phyloP scores from a whole-genome alignment of 2,888 invertebrate species.

The Hylaea fasciaria region DNA sequence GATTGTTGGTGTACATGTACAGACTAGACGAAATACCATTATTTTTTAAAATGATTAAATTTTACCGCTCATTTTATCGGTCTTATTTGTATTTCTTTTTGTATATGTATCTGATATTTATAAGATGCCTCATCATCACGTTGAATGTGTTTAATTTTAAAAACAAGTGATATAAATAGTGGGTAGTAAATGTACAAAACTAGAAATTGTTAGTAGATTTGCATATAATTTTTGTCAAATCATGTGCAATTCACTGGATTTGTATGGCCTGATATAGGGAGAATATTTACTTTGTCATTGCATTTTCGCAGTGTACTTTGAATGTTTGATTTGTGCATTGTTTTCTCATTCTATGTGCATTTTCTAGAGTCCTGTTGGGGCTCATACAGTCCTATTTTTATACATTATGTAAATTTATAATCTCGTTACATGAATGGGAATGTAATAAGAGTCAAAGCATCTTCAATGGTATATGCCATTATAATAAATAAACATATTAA shows the following conservation, averaged over 20 bases:
- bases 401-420: slow-evolving; percentile 83
- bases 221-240: slow-evolving; percentile 76
- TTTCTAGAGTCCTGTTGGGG: slow-evolving; percentile 71
- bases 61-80: slow-evolving; percentile 62
- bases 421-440: slow-evolving; percentile 78
- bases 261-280: slow-evolving; percentile 63
- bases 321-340: slow-evolving; percentile 76
- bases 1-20: slow-evolving; percentile 81
- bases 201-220: slow-evolving; percentile 76
- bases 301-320: slow-evolving; percentile 78
- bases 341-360: slow-evolving; percentile 81
- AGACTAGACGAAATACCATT: slow-evolving; percentile 71
- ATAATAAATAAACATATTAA: slow-evolving; percentile 78
- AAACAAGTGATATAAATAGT: slow-evolving; percentile 77
- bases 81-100: slow-evolving; percentile 59
- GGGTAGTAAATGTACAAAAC: slow-evolving; percentile 80
- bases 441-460: slow-evolving; percentile 78
- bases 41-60: slow-evolving; percentile 77
- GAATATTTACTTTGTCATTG: slow-evolving; percentile 76
- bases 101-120: slow-evolving; percentile 72
- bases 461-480: slow-evolving; percentile 78
- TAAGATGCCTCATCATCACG: slow-evolving; percentile 65
- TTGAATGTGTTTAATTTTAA: slow-evolving; percentile 66
- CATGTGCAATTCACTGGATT: slow-evolving; percentile 79
- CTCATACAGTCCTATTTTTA: slow-evolving; percentile 84